Conservation (phyloP, 2,113 vertebrate genomes). For the Anas platyrhynchos region DNA sequence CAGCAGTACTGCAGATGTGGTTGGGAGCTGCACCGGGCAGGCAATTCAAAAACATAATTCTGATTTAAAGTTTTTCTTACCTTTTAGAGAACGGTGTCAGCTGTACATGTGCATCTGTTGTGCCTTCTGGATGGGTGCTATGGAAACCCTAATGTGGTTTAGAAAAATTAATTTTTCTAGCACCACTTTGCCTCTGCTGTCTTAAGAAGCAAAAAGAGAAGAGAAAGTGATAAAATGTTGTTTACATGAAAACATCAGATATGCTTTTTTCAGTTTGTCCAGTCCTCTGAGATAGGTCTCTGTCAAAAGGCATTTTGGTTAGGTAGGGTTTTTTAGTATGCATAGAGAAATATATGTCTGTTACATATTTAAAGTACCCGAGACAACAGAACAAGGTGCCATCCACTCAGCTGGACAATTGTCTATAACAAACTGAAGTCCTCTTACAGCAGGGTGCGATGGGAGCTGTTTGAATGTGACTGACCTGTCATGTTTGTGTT, state of each 20-base stretch:
- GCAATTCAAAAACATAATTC: neutral
- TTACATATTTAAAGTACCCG: neutral
- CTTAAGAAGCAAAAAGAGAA: neutral
- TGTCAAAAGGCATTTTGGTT: neutral
- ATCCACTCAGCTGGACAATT: fast-evolving
- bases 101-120: neutral
- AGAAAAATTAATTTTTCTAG: neutral
- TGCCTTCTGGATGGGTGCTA: neutral
- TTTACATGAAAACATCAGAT: neutral
- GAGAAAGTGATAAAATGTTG: neutral
- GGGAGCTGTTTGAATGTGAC: neutral
- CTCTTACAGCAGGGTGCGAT: neutral
- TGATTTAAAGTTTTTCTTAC: neutral
- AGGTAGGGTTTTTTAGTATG: neutral
- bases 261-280: neutral
- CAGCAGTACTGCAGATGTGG: neutral
- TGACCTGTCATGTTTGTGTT: neutral
- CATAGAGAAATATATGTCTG: neutral
- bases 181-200: neutral
- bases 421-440: neutral
- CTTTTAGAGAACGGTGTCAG: neutral
- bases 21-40: neutral
- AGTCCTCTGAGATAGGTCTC: neutral
- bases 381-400: neutral
- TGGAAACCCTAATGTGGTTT: neutral